Percentiles rank a stretch among this genome's conserved stretches.
These are phyloP conservation scores for Pollenia angustigena DNA, from an alignment of 2,888 invertebrate genomes.

Conservation along the genomic window DNA sequence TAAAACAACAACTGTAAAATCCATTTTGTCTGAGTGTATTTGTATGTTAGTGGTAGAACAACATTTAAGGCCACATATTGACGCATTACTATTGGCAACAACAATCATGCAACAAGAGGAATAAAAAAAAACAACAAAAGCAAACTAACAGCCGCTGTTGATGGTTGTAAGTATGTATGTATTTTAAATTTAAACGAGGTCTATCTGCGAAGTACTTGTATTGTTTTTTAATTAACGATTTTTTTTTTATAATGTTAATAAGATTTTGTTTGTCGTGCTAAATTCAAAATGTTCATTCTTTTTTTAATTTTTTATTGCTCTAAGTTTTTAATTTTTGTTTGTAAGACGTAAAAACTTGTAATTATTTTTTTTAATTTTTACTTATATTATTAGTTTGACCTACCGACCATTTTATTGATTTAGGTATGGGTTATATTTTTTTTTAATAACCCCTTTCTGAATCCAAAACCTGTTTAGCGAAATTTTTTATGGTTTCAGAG, in stretches of 20 bases:
- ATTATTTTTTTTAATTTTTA: too few relatives aligned
- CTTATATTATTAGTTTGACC: too few relatives aligned
- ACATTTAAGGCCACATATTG: conserved; percentile 64
- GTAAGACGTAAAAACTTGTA: too few relatives aligned
- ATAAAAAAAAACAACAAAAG: neutral
- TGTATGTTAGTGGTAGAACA: conserved; percentile 65
- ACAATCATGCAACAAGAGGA: conserved; percentile 13
- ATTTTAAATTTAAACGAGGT: neutral
- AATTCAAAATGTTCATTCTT: too few relatives aligned
- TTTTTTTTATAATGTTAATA: neutral
- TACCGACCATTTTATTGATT: too few relatives aligned
- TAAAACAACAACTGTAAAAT: conserved; percentile 41
- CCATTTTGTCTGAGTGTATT: conserved; percentile 64
- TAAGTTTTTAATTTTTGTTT: too few relatives aligned
- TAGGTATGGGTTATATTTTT: too few relatives aligned
- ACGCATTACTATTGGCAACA: conserved; percentile 63
- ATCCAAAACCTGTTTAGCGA: too few relatives aligned
- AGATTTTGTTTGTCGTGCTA: too few relatives aligned
- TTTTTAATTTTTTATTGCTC: too few relatives aligned
- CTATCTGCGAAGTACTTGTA: neutral
- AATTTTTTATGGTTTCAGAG: too few relatives aligned
- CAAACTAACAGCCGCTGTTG: conserved; percentile 36
- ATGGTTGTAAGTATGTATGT: conserved; percentile 10
- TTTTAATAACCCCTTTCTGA: too few relatives aligned
- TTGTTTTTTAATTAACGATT: neutral